Evolutionary conservation across 2,113 vertebrate species (phyloP).

Genomic region (Chiloscyllium plagiosum): DNA sequence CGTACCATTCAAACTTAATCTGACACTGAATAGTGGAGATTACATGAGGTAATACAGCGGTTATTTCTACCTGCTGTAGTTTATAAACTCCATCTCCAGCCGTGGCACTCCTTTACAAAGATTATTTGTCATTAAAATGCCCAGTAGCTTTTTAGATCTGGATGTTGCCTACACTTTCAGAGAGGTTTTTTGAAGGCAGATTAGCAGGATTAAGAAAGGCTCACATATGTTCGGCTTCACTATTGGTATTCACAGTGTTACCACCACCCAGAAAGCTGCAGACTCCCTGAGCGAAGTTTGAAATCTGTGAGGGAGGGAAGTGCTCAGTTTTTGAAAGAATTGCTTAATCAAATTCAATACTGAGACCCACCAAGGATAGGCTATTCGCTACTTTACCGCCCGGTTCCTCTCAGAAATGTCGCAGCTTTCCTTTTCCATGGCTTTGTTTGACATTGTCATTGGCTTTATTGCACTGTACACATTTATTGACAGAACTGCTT

Average conservation of each 20-base stretch:
- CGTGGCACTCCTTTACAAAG: conserved; percentile 53
- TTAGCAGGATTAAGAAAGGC: conserved; percentile 96
- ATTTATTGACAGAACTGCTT: conserved; percentile 12
- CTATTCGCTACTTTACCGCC: neutral
- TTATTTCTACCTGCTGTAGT: conserved; percentile 63
- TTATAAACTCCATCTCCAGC: conserved; percentile 59
- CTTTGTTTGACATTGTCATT: neutral
- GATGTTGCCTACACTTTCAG: conserved; percentile 77
- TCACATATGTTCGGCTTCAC: conserved; percentile 94
- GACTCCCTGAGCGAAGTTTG: conserved; percentile 36
- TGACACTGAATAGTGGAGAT: conserved; percentile 57
- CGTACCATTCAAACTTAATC: conserved; percentile 56
- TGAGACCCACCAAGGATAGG: neutral
- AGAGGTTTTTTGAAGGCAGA: conserved; percentile 82
- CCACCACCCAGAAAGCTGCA: conserved; percentile 74
- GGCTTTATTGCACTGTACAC: neutral
- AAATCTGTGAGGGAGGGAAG: conserved; percentile 40
- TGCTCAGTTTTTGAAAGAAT: conserved; percentile 33
- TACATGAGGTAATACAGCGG: conserved; percentile 56
- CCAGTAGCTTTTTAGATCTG: conserved; percentile 58
- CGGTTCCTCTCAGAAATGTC: neutral
- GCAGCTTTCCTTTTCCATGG: neutral
- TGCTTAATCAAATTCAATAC: conserved; percentile 37
- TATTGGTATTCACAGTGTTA: conserved; percentile 78
- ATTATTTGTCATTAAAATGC: conserved; percentile 70